phyloP scores from a whole-genome alignment of 2,113 vertebrate genomes.

The Nesoenas mayeri region DNA sequence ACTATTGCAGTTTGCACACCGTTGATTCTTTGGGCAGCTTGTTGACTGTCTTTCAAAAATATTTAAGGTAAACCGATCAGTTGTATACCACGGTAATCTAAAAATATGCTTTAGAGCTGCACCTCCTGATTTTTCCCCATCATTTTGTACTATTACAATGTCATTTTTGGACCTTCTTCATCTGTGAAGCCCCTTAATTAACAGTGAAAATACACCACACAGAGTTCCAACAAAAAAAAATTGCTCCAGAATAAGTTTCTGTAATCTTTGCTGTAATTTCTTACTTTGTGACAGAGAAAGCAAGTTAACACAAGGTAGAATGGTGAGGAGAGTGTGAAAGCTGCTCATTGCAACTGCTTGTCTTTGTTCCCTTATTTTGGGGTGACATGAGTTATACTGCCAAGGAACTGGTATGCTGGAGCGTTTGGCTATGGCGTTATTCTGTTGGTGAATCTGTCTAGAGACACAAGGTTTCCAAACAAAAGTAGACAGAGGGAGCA shows the following conservation, averaged over 20 bases:
- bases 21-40: background rate
- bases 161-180: background rate
- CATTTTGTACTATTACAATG: background rate
- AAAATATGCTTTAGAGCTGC: background rate
- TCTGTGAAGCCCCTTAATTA: background rate
- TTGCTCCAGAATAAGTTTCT: background rate
- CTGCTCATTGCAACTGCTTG: background rate
- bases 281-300: background rate
- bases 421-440: background rate
- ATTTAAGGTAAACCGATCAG: background rate
- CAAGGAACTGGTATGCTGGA: background rate
- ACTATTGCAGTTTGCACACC: background rate
- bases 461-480: background rate
- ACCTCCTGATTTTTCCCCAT: background rate
- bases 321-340: background rate
- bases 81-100: background rate
- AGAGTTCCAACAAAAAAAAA: background rate
- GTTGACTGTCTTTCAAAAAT: background rate
- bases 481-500: background rate
- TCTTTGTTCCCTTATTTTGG: background rate
- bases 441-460: background rate
- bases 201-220: background rate
- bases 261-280: background rate
- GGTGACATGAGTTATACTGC: rapidly evolving
- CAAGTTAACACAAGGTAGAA: background rate